Percentiles rank a stretch among this genome's conserved stretches.
phyloP scores from a whole-genome alignment of 2,888 invertebrate genomes.

The Drosophila stalkeri region DNA sequence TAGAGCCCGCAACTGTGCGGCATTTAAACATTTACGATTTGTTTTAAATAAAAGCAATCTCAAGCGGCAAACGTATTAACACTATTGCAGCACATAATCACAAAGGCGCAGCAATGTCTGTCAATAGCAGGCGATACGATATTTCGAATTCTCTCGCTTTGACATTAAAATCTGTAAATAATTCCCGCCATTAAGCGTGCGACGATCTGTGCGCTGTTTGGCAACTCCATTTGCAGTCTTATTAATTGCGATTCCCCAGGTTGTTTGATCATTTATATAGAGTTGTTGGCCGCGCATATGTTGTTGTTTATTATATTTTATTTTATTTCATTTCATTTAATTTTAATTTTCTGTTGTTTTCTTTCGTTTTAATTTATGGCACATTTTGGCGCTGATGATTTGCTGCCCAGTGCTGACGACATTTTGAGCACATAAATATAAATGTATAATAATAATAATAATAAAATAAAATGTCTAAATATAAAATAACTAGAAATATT shows the following conservation, averaged over 20 bases:
- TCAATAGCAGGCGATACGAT: constrained; percentile 19
- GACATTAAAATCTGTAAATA: constrained; percentile 76
- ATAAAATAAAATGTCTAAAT: constrained; percentile 24
- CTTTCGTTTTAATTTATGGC: constrained; percentile 64
- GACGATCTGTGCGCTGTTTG: constrained; percentile 57
- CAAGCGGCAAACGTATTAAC: constrained; percentile 55
- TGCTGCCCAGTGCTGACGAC: constrained; percentile 42
- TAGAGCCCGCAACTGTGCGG: constrained; percentile 60
- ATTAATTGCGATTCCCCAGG: constrained; percentile 47
- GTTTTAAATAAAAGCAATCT: constrained; percentile 75
- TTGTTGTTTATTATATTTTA: constrained; percentile 48
- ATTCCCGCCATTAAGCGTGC: constrained; percentile 75
- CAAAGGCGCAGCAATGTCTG: constrained; percentile 66
- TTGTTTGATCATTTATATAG: constrained; percentile 53
- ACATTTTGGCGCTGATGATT: constrained; percentile 34
- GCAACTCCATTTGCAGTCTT: constrained; percentile 45
- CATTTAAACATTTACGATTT: constrained; percentile 76
- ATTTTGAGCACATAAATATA: constrained; percentile 51
- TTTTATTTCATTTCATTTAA: constrained; percentile 27
- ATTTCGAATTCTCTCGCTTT: constrained; percentile 48
- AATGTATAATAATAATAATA: constrained; percentile 35
- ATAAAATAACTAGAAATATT: constrained; percentile 45
- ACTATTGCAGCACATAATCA: constrained; percentile 54
- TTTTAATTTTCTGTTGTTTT: constrained; percentile 38
- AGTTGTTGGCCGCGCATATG: constrained; percentile 47